Evolutionary conservation across 2,113 vertebrate species (phyloP).

Genomic region (Micronycteris hirsuta): DNA sequence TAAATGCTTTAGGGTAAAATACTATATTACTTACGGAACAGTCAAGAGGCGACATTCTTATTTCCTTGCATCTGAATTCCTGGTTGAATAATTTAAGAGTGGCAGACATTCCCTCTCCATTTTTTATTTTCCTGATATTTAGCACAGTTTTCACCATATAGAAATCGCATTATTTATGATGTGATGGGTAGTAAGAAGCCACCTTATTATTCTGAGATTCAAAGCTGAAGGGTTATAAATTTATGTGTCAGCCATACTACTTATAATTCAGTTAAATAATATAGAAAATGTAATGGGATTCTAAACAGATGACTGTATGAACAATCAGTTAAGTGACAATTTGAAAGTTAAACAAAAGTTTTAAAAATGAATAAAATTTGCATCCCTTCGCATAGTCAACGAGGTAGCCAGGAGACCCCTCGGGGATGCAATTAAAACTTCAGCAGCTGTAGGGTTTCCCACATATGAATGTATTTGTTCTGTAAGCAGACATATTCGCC

Average conservation of each 20-base stretch:
- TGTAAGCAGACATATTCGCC: neutral
- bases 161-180: neutral
- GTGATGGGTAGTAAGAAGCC: neutral
- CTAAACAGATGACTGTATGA: neutral
- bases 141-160: neutral
- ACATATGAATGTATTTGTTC: neutral
- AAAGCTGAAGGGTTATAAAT: neutral
- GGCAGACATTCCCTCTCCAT: neutral
- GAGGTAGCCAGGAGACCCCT: neutral
- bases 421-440: neutral
- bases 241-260: neutral
- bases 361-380: neutral
- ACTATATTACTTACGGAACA: neutral
- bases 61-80: neutral
- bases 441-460: neutral
- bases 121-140: slow-evolving; percentile 4
- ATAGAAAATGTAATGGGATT: neutral
- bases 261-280: neutral
- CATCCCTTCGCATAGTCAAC: neutral
- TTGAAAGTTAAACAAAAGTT: neutral
- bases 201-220: neutral
- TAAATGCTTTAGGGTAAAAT: neutral
- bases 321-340: neutral
- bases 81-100: neutral
- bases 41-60: neutral